Base-by-base conservation (phyloP, 92 coral and sea anemone species). In the Parazoanthus atlanticus region DNA sequence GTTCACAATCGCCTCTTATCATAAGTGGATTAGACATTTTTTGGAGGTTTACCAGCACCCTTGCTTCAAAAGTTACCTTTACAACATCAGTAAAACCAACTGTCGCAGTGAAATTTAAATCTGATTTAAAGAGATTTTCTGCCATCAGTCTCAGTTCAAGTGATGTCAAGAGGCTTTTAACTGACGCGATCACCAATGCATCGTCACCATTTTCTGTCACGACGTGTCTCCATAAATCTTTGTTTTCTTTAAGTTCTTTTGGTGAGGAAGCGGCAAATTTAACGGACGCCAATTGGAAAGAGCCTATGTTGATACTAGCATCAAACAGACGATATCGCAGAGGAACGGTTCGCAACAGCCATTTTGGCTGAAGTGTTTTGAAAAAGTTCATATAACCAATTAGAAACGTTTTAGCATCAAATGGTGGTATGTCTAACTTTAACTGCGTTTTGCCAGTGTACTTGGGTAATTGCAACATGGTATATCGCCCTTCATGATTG, bases 381-480 rank as follows among this genome's bases (percentile, higher is more conserved):
- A 90, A 69, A 69, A 89, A 92, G 49, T 92, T 92, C 94, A 92
- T 86, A 75, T 74, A 92, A n/a, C 94, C 94, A 76, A 92, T 86
- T 8, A 89, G 91, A 87, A 90, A 92, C 19, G 28, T 84, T 79
- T 92, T 92, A 8, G 88, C 92, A 69, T 92, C 92, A 38, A 90
- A 40, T 5, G 92, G 90, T 1, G 90, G 92, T 13, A 92, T 56
- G 52, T 83, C 21, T 5, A 92, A 43, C 8, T 69, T 90, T 8
- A 90, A 31, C 66, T 86, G 88, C 33, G 17, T 78, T 16, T 74
- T 43, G 13, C 94, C 92, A 64, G 70, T 69, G 52, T 58, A 86
- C 69, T 82, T 90, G 0, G 94, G 94, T 52, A 92, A 79, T 26
- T 90, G 92, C n/a, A 92, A 17, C 89, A 87, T 86, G 21, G 94